Base-by-base conservation (phyloP, 1,140 invertebrate species). In the Aphis gossypii region DNA sequence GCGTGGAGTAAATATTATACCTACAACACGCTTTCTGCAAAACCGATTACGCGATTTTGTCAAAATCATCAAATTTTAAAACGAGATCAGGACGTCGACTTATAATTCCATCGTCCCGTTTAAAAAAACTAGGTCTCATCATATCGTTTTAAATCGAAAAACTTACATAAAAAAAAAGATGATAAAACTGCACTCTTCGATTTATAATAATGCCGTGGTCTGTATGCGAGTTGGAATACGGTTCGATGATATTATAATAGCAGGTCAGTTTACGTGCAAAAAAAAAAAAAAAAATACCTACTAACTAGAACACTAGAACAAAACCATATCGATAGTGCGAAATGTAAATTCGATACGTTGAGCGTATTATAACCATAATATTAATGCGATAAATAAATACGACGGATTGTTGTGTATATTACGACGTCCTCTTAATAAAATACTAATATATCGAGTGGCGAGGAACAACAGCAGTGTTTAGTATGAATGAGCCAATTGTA, bases 401-500 rank as follows among this genome's bases (percentile, higher is more conserved):
- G 35, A 83, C 20, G 35, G 35, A 83, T 83, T 38, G 76, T 35
- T 38, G 35, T 38, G 35, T 9, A 7, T 7, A 51, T 82, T 38
- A 82, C 30, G 60, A 68, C 35, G n/a, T 38, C 76, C 76, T 82
- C 76, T 82, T 38, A 38, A 44, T 84, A 84, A 41, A 46, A 87
- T 87, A 87, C 35, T 18, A 44, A 46, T 87, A 87, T n/a, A 87
- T 46, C 48, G 41, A 46, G 44, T 46, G 86, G 25, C 46, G n/a
- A 88, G 46, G 44, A n/a, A n/a, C 46, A n/a, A 87, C 41, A 25
- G 84, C 25, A 20, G 9, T 46, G 44, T 87, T 54, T 54, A 54
- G 30, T 89, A 56, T 89, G 88, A 89, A 89, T 89, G 88, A 89
- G 51, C n/a, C 88, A 56, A 56, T 89, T 89, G 51, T 89, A 89